phyloP scores from a whole-genome alignment of 2,888 invertebrate species.

The Phanerotoma sp. region DNA sequence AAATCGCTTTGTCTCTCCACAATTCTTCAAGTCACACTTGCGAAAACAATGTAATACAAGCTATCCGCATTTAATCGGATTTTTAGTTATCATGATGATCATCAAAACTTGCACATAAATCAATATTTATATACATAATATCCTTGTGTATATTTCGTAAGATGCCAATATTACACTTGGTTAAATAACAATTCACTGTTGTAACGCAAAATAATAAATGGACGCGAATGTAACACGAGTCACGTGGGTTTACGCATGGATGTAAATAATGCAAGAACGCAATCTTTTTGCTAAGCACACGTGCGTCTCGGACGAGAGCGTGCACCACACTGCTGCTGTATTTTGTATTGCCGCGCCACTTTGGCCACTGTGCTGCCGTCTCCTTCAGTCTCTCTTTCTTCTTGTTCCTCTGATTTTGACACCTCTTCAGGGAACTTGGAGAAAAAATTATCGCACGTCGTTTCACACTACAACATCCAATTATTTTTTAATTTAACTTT shows the following conservation, averaged over 20 bases:
- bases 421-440: neutral
- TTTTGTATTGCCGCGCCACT: constrained; percentile 40
- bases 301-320: constrained; percentile 44
- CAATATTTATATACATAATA: no score
- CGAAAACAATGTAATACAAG: no score
- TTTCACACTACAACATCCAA: no score
- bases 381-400: constrained; percentile 21
- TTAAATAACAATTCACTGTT: neutral
- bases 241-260: constrained; percentile 26
- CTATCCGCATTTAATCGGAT: no score
- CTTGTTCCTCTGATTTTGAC: constrained; percentile 21
- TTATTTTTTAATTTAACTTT: no score
- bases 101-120: no score
- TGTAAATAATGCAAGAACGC: constrained; percentile 6
- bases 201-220: neutral
- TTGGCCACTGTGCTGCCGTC: constrained; percentile 25
- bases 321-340: constrained; percentile 46
- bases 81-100: no score
- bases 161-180: neutral
- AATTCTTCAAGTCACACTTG: no score
- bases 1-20: no score
- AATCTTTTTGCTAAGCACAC: constrained; percentile 29
- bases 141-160: neutral
- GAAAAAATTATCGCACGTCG: neutral
- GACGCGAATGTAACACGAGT: neutral